Evolutionary conservation across 2,888 invertebrate species (phyloP).

Genomic region (Smittia aterrima): DNA sequence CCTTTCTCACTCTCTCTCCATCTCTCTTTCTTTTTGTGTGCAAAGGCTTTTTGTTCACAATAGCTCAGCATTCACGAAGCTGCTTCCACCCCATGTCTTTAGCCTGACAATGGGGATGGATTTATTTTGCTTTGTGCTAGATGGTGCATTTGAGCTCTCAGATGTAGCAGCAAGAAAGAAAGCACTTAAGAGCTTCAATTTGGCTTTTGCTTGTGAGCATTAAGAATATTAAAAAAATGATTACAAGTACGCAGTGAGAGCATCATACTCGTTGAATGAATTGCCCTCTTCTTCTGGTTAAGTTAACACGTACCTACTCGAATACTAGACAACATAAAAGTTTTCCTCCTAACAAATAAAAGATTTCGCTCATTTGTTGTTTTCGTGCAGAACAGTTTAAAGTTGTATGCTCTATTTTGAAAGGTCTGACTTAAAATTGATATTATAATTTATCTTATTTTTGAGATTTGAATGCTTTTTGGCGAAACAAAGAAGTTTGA

Average conservation of each 20-base stretch:
- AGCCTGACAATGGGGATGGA: constrained; percentile 17
- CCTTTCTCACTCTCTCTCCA: neutral
- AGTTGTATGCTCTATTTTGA: no score
- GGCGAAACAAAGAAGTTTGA: no score
- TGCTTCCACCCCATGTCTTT: neutral
- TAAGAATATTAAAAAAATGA: constrained; percentile 7
- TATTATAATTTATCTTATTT: no score
- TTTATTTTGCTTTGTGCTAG: constrained; percentile 4
- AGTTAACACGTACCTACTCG: no score
- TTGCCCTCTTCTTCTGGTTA: no score
- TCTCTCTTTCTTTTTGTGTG: neutral
- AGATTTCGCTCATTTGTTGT: no score
- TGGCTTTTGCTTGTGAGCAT: constrained; percentile 5
- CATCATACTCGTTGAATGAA: neutral
- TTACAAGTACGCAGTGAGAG: neutral
- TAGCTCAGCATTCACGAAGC: constrained; percentile 1
- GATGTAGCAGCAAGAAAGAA: neutral
- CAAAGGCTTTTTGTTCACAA: constrained; percentile 2
- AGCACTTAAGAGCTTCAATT: constrained; percentile 16
- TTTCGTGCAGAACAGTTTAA: no score
- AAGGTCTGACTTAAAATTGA: no score
- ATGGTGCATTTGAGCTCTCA: constrained; percentile 1
- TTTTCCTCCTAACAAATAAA: no score
- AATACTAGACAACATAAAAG: no score
- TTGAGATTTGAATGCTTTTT: no score